phyloP scores from a whole-genome alignment of 2,113 vertebrate species.

The Neodontobutis hainanensis region DNA sequence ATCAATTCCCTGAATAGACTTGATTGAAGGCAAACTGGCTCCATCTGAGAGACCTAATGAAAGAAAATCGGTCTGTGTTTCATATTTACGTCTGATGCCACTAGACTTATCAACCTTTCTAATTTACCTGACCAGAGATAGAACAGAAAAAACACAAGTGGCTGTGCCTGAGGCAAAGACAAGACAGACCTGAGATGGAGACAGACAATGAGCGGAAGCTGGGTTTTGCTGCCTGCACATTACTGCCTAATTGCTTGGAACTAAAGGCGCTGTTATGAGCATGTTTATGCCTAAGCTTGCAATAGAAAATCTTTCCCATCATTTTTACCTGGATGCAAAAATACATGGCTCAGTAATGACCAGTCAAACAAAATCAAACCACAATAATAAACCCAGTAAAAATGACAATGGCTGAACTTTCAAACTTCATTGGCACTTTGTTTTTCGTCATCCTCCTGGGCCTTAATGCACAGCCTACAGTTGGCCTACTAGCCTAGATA shows the following conservation, averaged over 20 bases:
- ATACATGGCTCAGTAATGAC: constrained; percentile 18
- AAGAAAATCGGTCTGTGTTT: constrained; percentile 59
- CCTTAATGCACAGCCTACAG: constrained; percentile 28
- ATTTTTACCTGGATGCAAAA: constrained; percentile 45
- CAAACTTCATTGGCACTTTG: constrained; percentile 42
- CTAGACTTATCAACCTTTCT: constrained; percentile 57
- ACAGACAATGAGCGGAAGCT: constrained; percentile 44
- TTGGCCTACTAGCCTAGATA: constrained; percentile 68
- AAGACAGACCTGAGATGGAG: constrained; percentile 53
- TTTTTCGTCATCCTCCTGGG: constrained; percentile 16
- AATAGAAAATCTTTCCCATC: constrained; percentile 57
- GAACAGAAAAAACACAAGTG: constrained; percentile 37
- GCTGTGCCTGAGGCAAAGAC: constrained; percentile 53
- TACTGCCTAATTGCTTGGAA: constrained; percentile 74
- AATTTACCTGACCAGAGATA: constrained; percentile 46
- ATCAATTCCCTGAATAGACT: constrained; percentile 71
- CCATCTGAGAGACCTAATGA: constrained; percentile 66
- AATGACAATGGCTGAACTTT: constrained; percentile 55
- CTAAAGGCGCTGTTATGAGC: constrained; percentile 71
- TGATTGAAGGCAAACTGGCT: constrained; percentile 66
- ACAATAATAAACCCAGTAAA: constrained; percentile 11
- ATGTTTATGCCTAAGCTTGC: constrained; percentile 70
- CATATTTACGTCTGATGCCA: constrained; percentile 52
- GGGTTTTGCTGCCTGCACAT: constrained; percentile 57
- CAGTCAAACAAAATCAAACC: constrained; percentile 32